Evolutionary conservation across 2,888 invertebrate genomes (phyloP), one percentile per base, ranked within the genome.

Genomic region (Ommatoiulus sabulosus): DNA sequence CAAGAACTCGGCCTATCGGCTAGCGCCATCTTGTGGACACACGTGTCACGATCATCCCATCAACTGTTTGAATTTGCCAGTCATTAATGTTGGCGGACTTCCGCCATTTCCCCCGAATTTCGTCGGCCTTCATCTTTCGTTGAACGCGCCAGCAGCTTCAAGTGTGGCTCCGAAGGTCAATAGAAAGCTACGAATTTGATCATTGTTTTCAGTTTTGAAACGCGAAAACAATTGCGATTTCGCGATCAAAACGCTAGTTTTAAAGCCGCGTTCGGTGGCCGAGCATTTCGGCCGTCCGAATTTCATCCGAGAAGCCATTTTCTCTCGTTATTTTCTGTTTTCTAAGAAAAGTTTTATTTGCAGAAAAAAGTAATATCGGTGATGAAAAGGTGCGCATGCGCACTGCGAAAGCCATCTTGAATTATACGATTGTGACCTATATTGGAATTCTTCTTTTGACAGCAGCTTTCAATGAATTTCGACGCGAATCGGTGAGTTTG

Each of bases 361-460:
- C 6, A 1, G 24, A 72, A 72, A 72, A 24, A 72, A 72, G n/a
- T 72, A 24, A 24, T 72, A 72, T 24, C 24, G 72, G 72, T 20
- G 72, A 72, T 72, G 72, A 72, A 72, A 72, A 72, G 72, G 24
- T 10, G 72, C 72, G 72, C 72, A 72, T 72, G 72, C 72, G 72
- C 72, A 72, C 2, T 72, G 24, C 24, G 72, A 72, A 72, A 24
- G 72, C 72, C 72, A 72, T 72, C 72, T 72, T 72, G 72, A 72
- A 72, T 72, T 72, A 72, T 72, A 72, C 72, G 72, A 72, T 72
- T n/a, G 24, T 72, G 72, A 72, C 72, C 72, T 72, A 72, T 72
- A 72, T 72, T 72, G 72, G 72, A 72, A 72, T 72, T 72, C 72
- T 20, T 72, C 17, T 24, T 72, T 72, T 72, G 72, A 72, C 72